phyloP scores from a whole-genome alignment of 1,140 invertebrate species.

The Drosophila suzukii region DNA sequence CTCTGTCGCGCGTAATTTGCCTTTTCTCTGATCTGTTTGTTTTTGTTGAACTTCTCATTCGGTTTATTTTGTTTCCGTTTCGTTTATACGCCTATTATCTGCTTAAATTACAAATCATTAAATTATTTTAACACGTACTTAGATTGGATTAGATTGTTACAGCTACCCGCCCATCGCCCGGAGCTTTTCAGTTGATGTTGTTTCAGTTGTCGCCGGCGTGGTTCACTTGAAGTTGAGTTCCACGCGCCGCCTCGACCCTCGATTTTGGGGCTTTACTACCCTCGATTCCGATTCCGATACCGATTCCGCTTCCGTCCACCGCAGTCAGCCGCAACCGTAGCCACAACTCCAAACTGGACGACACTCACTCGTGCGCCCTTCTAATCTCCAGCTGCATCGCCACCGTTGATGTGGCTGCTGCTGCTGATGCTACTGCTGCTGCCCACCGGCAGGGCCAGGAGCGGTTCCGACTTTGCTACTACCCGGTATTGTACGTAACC shows the following conservation, averaged over 20 bases:
- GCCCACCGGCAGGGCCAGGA: constrained; percentile 14
- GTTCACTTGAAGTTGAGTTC: constrained; percentile 64
- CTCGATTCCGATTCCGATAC: not conserved
- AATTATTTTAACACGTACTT: constrained; percentile 82
- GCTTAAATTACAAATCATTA: constrained; percentile 79
- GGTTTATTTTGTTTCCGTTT: constrained; percentile 61
- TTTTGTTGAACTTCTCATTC: constrained; percentile 42
- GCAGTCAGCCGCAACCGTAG: constrained; percentile 28
- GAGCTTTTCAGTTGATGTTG: constrained; percentile 52
- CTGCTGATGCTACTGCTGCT: constrained; percentile 25
- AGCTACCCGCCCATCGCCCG: constrained; percentile 78
- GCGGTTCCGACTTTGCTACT: constrained; percentile 28
- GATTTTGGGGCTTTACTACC: constrained; percentile 5
- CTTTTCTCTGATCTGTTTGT: constrained; percentile 33
- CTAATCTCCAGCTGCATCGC: constrained; percentile 21
- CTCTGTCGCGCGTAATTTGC: constrained; percentile 29
- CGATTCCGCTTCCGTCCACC: not conserved
- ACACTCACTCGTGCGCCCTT: not conserved
- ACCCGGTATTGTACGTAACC: constrained; percentile 50
- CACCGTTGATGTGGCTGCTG: constrained; percentile 27
- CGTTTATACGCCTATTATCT: constrained; percentile 68
- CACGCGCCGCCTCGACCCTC: constrained; percentile 62
- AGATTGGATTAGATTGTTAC: constrained; percentile 83
- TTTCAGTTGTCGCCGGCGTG: constrained; percentile 58
- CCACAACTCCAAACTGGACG: constrained; percentile 22